These are phyloP conservation scores for Cettia cetti DNA, from an alignment of 2,113 vertebrate species.

Conservation along the genomic window DNA sequence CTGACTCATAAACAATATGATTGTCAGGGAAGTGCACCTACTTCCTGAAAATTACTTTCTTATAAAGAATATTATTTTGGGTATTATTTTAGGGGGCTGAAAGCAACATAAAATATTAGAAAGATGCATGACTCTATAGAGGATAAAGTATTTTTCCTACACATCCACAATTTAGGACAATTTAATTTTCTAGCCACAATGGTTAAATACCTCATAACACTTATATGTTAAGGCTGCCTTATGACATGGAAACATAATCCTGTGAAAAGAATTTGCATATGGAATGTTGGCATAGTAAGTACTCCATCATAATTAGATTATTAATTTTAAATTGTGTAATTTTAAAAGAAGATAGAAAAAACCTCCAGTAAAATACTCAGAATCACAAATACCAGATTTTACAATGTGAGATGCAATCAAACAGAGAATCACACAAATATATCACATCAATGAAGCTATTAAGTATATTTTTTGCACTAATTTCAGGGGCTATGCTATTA, in stretches of 20 bases:
- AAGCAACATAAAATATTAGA: constrained; percentile 31
- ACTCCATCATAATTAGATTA: constrained; percentile 36
- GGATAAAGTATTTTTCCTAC: not conserved
- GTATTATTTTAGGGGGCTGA: not conserved
- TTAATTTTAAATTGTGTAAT: constrained; percentile 37
- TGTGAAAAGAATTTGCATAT: not conserved
- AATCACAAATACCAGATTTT: constrained; percentile 26
- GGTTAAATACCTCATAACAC: not conserved
- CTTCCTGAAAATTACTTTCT: constrained; percentile 50
- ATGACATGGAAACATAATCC: not conserved
- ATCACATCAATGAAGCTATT: constrained; percentile 19
- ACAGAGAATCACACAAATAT: not conserved
- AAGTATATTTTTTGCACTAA: constrained; percentile 26
- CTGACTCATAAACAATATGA: constrained; percentile 68
- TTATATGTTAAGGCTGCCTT: not conserved
- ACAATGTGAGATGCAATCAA: not conserved
- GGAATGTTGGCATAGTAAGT: not conserved
- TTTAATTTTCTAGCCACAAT: not conserved
- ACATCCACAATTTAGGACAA: not conserved
- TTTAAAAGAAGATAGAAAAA: constrained; percentile 10
- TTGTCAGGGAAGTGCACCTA: constrained; percentile 20
- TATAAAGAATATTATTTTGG: constrained; percentile 23
- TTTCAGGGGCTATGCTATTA: constrained; percentile 28
- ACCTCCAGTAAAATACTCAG: not conserved
- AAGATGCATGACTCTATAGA: not conserved